phyloP scores from a whole-genome alignment of 2,113 vertebrate species.

The Serilophus lunatus region DNA sequence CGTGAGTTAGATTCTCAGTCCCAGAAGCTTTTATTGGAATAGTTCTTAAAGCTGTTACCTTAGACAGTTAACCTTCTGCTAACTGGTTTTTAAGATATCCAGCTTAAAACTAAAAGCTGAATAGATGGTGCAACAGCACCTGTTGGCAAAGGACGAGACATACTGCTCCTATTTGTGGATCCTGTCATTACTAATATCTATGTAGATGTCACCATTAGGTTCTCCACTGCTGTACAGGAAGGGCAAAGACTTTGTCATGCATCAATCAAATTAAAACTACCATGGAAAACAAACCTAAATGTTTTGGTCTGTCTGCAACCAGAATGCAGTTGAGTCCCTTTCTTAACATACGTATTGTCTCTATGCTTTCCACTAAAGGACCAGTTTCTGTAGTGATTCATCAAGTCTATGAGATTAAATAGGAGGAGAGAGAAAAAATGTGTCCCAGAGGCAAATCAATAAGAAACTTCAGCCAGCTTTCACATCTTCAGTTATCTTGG shows the following conservation, averaged over 20 bases:
- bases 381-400: background rate
- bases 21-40: background rate
- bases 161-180: background rate
- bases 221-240: background rate
- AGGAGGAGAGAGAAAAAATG: background rate
- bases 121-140: fast-evolving
- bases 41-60: background rate
- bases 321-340: background rate
- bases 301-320: background rate
- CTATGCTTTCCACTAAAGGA: background rate
- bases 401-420: background rate
- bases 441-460: fast-evolving
- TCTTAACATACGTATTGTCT: background rate
- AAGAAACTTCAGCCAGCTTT: background rate
- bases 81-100: background rate
- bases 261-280: background rate
- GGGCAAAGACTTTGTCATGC: background rate
- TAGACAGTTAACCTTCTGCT: background rate
- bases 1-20: background rate
- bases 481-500: background rate
- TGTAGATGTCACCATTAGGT: background rate
- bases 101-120: background rate
- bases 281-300: background rate
- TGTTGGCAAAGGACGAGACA: background rate
- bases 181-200: background rate